Conservation (phyloP, 2,888 invertebrate genomes). For the Rapana venosa region DNA sequence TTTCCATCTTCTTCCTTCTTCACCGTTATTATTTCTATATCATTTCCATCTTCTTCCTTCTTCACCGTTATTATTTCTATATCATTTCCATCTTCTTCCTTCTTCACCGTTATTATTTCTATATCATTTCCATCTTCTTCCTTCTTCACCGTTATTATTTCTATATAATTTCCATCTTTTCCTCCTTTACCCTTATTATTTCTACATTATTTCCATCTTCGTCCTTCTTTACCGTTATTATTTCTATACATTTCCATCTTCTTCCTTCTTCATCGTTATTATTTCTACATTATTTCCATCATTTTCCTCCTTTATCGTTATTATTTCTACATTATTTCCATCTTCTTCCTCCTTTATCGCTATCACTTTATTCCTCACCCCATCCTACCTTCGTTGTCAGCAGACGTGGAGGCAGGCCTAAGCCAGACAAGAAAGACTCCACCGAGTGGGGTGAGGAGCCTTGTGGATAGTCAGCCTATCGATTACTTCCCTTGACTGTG, state of each 20-base stretch:
- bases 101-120: no score
- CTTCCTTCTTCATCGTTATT: background rate
- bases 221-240: background rate
- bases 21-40: background rate
- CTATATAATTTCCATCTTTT: background rate
- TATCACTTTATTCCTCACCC: background rate
- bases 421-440: background rate
- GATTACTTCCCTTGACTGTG: conserved; percentile 17
- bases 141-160: no score
- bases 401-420: background rate
- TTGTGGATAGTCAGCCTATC: conserved; percentile 12
- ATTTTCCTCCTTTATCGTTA: background rate
- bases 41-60: no score
- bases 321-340: background rate
- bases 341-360: background rate
- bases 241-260: background rate
- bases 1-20: background rate
- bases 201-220: background rate
- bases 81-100: no score
- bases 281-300: background rate
- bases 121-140: no score
- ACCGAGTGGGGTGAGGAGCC: background rate
- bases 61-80: no score
- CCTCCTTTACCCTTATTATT: background rate
- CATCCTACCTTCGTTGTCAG: background rate